Base-by-base conservation (phyloP, 2,888 invertebrate species). In the Synanthedon myopaeformis region DNA sequence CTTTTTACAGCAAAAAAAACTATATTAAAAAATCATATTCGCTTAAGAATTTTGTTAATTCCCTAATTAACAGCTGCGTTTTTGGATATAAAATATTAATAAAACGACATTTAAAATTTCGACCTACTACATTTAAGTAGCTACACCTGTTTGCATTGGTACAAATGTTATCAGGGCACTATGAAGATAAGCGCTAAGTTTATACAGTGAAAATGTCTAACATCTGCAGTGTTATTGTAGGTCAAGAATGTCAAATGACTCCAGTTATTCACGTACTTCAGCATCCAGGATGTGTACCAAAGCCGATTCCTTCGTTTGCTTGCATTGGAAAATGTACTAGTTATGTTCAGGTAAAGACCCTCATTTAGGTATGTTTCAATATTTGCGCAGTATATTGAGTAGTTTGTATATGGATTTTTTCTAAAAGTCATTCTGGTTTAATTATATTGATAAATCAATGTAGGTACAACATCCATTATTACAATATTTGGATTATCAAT, bases 231-330 rank as follows among this genome's bases (percentile, higher is more conserved):
- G 12, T 45, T 19, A 61, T 35, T 66, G 41, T 63, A 88, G 87
- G 83, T 11, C 96, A 96, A 72, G 96, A 96, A 74, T 97, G 97
- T 69, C 93, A 95, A 78, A 92, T 97, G 65, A 96, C 96, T 3
- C 96, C 96, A 1, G 96, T 97, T 35, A 94, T 97, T 59, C 96
- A 97, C 77, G 94, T 96, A 10, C 87, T 97, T 41, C 94, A 96
- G 74, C 95, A 96, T 80, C 94, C 96, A 3, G 96, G 97, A 56
- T 97, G 97, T 78, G 92, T 95, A 49, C 95, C 96, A 5, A 96
- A 96, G 77, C 96, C 96, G 0, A 96, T 97, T 66, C 96, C 97
- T 2, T 96, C 96, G 58, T 97, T 95, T 76, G 96, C 96, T 17
- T 97, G 97, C 69, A 94, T 94, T 57, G 97, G 97, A 54, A 91